Percentiles rank a stretch among this genome's conserved stretches.
phyloP scores from a whole-genome alignment of 37 sponge, comb jelly and placozoan genomes.

The Agelas oroides region DNA sequence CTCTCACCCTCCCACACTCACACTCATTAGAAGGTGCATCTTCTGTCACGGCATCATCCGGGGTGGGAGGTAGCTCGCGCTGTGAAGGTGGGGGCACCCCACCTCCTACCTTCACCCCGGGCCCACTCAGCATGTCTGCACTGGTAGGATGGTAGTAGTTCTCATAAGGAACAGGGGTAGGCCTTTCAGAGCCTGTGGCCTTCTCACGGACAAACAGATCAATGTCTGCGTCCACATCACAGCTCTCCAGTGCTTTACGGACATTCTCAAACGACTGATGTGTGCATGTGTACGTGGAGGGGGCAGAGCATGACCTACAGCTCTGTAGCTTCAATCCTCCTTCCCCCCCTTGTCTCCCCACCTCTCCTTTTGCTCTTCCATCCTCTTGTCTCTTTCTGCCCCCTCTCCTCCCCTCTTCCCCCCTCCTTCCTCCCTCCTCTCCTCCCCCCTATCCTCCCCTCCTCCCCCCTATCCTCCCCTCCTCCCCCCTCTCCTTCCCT shows the following conservation, averaged over 20 bases:
- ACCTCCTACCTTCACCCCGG: neutral
- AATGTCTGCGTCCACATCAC: constrained; percentile 89
- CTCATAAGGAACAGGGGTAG: constrained; percentile 76
- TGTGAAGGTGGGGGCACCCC: neutral
- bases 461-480: no score
- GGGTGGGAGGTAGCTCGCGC: constrained; percentile 7
- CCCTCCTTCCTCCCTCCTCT: no score
- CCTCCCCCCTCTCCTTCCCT: no score
- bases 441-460: no score
- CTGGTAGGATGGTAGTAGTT: constrained; percentile 74
- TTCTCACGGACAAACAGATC: constrained; percentile 83
- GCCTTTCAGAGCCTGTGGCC: constrained; percentile 73
- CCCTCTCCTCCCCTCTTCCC: no score
- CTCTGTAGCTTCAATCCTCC: no score
- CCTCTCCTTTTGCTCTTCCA: no score
- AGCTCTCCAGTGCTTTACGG: constrained; percentile 80
- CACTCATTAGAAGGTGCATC: no score
- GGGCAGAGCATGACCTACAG: neutral
- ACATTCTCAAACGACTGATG: constrained; percentile 72
- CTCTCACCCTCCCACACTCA: no score
- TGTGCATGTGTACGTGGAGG: neutral
- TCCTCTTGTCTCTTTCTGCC: no score
- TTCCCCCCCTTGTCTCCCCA: no score
- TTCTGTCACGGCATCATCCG: neutral
- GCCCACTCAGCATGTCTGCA: constrained; percentile 10